These are phyloP conservation scores for Scolanthus callimorphus DNA, from an alignment of 92 coral and sea anemone genomes.

Conservation along the genomic window DNA sequence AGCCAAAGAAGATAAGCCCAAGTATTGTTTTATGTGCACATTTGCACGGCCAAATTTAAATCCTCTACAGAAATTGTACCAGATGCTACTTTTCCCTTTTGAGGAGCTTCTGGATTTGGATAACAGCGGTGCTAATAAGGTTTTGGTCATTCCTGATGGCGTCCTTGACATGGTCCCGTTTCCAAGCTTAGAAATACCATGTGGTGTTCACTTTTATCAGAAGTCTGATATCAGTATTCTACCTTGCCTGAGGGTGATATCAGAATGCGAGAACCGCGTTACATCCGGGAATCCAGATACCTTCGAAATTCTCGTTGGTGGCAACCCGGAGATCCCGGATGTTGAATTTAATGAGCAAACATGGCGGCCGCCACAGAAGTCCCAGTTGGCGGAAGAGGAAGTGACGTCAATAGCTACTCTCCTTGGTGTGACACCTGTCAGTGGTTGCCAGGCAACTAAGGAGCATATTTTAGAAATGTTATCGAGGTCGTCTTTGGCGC, in stretches of 20 bases:
- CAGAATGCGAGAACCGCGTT: constrained; percentile 5
- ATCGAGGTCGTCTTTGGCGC: constrained; percentile 58
- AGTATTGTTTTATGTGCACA: constrained; percentile 1
- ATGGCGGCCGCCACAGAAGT: constrained; percentile 58
- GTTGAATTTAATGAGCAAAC: constrained; percentile 42
- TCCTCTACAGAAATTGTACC: constrained; percentile 60
- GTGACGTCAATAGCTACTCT: constrained; percentile 62
- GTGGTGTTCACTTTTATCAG: constrained; percentile 45
- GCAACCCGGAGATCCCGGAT: constrained; percentile 62
- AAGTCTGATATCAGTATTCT: constrained; percentile 39
- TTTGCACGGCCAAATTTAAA: constrained; percentile 1
- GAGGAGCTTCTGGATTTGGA: constrained; percentile 33
- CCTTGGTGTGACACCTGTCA: constrained; percentile 66
- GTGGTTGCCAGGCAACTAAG: constrained; percentile 71
- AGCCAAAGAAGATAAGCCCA: neutral
- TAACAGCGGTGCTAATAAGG: constrained; percentile 8
- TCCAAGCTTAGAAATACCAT: constrained; percentile 42
- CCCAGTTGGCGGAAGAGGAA: constrained; percentile 69
- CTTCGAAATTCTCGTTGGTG: constrained; percentile 25
- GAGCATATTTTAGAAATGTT: constrained; percentile 46
- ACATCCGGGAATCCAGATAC: neutral
- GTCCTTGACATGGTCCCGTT: constrained; percentile 61
- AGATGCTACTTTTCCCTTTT: constrained; percentile 50
- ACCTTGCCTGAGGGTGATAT: constrained; percentile 59
- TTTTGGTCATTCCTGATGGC: constrained; percentile 53